A percentile compares a stretch with the other conserved stretches of the same genome.
Conservation (phyloP, 2,113 vertebrate species). For the Arizona elegans region DNA sequence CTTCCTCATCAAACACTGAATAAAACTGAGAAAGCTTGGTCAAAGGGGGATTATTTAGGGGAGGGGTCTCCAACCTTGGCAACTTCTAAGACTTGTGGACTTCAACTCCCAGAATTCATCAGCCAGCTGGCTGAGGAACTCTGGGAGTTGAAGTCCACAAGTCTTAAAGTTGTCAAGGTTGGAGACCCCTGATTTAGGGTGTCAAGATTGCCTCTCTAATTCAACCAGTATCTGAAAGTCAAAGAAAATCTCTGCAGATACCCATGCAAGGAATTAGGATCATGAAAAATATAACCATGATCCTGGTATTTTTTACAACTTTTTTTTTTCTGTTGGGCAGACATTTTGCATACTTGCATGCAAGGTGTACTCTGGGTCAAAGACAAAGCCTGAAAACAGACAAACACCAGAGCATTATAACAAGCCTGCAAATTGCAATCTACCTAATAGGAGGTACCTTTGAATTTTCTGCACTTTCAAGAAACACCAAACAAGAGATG, state of each 20-base stretch:
- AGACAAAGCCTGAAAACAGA: neutral
- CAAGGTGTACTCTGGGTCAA: neutral
- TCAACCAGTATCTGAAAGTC: neutral
- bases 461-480: neutral
- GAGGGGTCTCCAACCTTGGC: neutral
- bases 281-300: neutral
- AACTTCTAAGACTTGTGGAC: too few species aligned
- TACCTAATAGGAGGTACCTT: neutral
- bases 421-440: neutral
- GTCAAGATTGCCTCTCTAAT: neutral
- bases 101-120: too few species aligned
- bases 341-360: neutral
- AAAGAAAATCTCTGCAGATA: neutral
- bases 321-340: neutral
- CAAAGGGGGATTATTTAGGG: neutral
- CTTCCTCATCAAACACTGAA: neutral
- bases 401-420: neutral
- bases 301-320: neutral
- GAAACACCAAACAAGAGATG: neutral
- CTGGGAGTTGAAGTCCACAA: neutral
- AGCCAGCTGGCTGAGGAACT: too few species aligned
- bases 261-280: neutral
- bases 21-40: neutral
- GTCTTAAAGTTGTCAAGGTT: neutral
- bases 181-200: neutral